These are phyloP conservation scores for Momotus momota DNA, from an alignment of 2,797 vertebrate genomes.

Conservation along the genomic window DNA sequence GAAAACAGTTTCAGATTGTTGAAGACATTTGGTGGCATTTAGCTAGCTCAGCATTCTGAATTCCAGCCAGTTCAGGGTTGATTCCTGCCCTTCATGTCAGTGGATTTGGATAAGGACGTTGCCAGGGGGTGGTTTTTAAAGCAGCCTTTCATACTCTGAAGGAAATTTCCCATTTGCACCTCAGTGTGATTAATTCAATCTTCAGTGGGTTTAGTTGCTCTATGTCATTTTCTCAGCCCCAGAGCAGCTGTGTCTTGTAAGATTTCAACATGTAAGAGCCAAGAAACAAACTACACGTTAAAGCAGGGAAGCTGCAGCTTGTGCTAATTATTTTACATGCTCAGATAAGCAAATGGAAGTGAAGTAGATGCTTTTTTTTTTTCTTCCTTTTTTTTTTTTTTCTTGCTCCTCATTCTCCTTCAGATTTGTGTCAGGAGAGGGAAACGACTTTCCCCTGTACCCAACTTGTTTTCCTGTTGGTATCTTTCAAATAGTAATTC, in stretches of 20 bases:
- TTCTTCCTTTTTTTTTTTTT: background rate
- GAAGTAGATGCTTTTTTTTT: background rate
- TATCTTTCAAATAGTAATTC: background rate
- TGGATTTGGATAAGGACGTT: background rate
- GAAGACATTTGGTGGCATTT: background rate
- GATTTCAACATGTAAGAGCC: constrained; percentile 11
- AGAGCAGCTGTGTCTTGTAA: background rate
- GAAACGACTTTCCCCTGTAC: background rate
- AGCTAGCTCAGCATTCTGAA: background rate
- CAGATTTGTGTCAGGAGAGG: background rate
- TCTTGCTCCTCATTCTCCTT: background rate
- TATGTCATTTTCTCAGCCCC: constrained; percentile 20
- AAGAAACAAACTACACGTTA: constrained; percentile 12
- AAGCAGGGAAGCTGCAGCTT: constrained; percentile 33
- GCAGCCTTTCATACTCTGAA: background rate
- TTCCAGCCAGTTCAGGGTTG: background rate
- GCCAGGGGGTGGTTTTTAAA: constrained; percentile 13
- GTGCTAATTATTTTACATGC: constrained; percentile 22
- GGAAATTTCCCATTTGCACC: constrained; percentile 39
- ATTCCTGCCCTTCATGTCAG: background rate
- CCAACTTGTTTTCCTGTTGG: background rate
- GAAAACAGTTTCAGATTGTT: background rate
- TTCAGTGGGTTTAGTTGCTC: constrained; percentile 37
- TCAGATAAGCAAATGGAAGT: constrained; percentile 21
- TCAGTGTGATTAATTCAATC: constrained; percentile 26